phyloP scores from a whole-genome alignment of 23 tunicate species.

The Styela plicata region DNA sequence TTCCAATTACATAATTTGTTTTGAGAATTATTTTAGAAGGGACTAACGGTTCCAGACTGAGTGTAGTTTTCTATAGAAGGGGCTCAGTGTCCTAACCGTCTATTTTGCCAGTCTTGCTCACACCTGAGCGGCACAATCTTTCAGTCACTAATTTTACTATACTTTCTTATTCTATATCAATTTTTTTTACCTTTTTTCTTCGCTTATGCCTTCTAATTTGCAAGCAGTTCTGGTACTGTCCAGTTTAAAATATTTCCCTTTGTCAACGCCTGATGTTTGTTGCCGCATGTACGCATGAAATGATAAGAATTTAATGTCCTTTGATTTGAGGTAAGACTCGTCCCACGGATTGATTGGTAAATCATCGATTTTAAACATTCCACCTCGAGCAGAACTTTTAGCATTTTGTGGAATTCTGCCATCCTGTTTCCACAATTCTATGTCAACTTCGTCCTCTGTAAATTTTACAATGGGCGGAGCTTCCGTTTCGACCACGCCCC shows the following conservation, averaged over 20 bases:
- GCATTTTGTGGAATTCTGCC: constrained; percentile 46
- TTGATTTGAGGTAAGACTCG: constrained; percentile 63
- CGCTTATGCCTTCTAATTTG: constrained; percentile 37
- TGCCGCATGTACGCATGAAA: constrained; percentile 93
- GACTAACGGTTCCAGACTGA: too few relatives aligned
- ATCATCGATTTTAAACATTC: constrained; percentile 77
- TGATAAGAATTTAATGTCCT: constrained; percentile 85
- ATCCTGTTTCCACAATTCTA: constrained; percentile 62
- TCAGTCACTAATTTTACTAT: too few relatives aligned
- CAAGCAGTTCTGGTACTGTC: constrained; percentile 72
- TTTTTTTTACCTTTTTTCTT: constrained; percentile 24
- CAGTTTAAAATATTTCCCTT: constrained; percentile 85
- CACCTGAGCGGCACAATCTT: too few relatives aligned
- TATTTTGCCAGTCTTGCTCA: too few relatives aligned
- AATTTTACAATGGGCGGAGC: not conserved
- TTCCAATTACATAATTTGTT: too few relatives aligned
- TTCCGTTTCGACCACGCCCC: not conserved
- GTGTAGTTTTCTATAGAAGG: too few relatives aligned
- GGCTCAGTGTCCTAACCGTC: too few relatives aligned
- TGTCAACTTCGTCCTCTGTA: constrained; percentile 73
- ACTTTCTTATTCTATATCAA: too few relatives aligned
- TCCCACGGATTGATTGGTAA: constrained; percentile 87
- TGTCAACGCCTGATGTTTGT: constrained; percentile 89
- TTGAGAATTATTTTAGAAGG: too few relatives aligned
- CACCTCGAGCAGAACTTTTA: constrained; percentile 15